Percentiles rank a stretch among this genome's conserved stretches.
Evolutionary conservation across 1,140 invertebrate species (phyloP).

Genomic region (Zaprionus taronus): DNA sequence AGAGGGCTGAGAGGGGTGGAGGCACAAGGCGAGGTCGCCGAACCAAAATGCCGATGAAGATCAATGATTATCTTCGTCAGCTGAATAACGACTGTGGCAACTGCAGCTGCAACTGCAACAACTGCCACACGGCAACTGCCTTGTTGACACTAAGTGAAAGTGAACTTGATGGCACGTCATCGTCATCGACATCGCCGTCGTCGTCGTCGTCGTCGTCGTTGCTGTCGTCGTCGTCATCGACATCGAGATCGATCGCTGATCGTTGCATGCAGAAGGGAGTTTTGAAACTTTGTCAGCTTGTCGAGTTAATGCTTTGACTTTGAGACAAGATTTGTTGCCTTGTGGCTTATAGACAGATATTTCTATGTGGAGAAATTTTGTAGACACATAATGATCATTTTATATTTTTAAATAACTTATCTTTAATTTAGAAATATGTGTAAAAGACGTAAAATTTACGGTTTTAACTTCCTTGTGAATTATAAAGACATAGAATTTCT

Average conservation of each 20-base stretch:
- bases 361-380: not conserved
- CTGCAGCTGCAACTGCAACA: constrained; percentile 32
- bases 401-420: not conserved
- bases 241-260: constrained; percentile 26
- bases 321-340: not conserved
- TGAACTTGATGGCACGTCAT: constrained; percentile 73
- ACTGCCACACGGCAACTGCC: constrained; percentile 35
- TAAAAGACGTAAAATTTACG: not conserved
- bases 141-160: constrained; percentile 82
- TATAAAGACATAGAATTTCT: too few species aligned
- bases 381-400: not conserved
- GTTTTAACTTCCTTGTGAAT: not conserved
- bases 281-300: constrained; percentile 8
- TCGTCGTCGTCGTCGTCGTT: constrained; percentile 11
- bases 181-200: constrained; percentile 17
- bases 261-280: constrained; percentile 19
- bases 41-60: constrained; percentile 70
- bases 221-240: constrained; percentile 16
- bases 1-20: not conserved
- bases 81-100: constrained; percentile 11
- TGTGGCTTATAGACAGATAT: not conserved
- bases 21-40: constrained; percentile 15
- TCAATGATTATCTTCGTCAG: constrained; percentile 82
- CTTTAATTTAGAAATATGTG: not conserved
- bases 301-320: not conserved